These are phyloP conservation scores for Adelosebastes latens DNA, from an alignment of 2,797 vertebrate species.

Conservation along the genomic window DNA sequence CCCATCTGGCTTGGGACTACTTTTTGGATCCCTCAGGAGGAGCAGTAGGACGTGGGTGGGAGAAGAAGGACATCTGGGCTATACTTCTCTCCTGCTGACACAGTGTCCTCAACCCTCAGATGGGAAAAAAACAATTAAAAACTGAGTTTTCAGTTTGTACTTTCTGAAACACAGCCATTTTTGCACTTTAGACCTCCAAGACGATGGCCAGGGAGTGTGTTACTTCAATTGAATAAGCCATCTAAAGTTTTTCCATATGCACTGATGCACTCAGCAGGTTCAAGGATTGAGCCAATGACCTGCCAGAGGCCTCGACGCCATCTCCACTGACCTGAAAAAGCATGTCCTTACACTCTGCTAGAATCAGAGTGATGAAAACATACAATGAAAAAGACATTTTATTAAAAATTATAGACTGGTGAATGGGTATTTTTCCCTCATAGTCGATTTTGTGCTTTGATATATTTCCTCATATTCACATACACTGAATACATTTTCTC, in stretches of 20 bases:
- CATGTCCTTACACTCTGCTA: not conserved
- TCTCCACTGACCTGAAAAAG: constrained; percentile 1
- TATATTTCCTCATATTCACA: not conserved
- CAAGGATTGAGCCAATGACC: not conserved
- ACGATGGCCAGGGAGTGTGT: not conserved
- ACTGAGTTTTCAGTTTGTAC: not conserved
- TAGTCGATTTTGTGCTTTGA: not conserved
- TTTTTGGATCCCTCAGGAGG: not conserved
- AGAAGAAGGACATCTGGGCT: not conserved
- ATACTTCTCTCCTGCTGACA: not conserved
- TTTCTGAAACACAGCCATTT: not conserved
- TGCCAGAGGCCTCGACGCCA: not conserved
- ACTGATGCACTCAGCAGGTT: not conserved
- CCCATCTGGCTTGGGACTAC: not conserved
- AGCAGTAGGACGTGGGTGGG: not conserved
- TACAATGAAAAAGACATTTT: not conserved
- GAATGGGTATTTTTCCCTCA: not conserved
- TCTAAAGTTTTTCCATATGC: not conserved
- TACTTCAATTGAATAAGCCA: not conserved
- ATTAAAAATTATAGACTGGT: not conserved
- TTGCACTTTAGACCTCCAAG: not conserved
- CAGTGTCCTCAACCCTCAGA: not conserved
- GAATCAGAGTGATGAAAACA: not conserved
- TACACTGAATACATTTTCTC: not conserved
- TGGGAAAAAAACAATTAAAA: not conserved